Conservation (phyloP, 2,888 invertebrate genomes). For the Pristionchus entomophagus region DNA sequence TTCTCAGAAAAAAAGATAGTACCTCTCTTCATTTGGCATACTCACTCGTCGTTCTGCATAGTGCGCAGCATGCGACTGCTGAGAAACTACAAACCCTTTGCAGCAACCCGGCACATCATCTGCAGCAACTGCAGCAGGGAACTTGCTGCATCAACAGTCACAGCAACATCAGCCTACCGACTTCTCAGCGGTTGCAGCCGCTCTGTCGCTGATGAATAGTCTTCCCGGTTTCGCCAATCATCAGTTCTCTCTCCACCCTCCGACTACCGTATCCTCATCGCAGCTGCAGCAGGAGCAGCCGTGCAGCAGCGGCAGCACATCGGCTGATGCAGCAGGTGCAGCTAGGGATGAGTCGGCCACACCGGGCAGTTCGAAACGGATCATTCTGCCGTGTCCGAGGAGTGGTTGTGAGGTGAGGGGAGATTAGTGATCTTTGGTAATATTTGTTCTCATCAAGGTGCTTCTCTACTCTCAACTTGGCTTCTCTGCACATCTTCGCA, state of each 20-base stretch:
- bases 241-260: background rate
- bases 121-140: background rate
- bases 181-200: background rate
- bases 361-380: background rate
- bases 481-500: constrained; percentile 43
- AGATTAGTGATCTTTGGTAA: background rate
- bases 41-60: too few relatives aligned
- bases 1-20: background rate
- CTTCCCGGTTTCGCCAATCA: background rate
- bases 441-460: constrained; percentile 2
- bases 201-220: background rate
- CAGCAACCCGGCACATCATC: background rate
- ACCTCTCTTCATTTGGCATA: too few relatives aligned
- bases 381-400: constrained; percentile 40
- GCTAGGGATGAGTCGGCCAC: background rate
- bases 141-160: background rate
- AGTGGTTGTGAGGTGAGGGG: constrained; percentile 30
- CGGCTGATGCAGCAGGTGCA: background rate
- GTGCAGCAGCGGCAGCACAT: background rate
- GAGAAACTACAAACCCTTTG: background rate
- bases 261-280: constrained; percentile 21
- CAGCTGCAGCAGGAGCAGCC: background rate
- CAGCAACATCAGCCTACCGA: too few relatives aligned
- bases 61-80: too few relatives aligned
- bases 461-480: constrained; percentile 44